Conservation (phyloP, 2,797 vertebrate species). For the Halcyon smyrnensis region DNA sequence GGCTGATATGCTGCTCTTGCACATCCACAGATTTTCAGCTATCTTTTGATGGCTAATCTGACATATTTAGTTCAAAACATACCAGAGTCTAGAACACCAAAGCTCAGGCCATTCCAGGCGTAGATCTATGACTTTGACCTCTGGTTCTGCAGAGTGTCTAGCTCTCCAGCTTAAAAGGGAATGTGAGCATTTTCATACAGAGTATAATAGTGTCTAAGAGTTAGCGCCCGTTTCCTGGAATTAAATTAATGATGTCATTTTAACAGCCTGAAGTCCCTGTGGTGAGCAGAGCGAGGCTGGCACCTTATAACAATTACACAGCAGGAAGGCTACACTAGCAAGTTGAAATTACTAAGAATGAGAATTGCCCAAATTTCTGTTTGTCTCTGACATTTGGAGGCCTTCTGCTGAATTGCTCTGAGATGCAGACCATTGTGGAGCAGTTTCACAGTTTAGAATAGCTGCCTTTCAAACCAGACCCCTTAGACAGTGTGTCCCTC, state of each 20-base stretch:
- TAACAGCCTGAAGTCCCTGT: not conserved
- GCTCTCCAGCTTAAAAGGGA: not conserved
- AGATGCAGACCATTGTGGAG: not conserved
- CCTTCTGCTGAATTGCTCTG: not conserved
- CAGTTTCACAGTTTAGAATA: not conserved
- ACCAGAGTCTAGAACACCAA: not conserved
- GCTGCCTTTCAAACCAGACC: not conserved
- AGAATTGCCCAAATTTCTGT: not conserved
- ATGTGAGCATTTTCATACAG: not conserved
- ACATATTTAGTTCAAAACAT: rapidly evolving
- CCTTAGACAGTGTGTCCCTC: not conserved
- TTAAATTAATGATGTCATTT: not conserved
- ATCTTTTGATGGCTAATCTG: not conserved
- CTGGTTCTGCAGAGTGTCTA: not conserved
- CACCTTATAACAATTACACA: not conserved
- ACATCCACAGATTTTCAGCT: not conserved
- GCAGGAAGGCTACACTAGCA: not conserved
- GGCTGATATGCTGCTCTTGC: not conserved
- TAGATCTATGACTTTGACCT: rapidly evolving
- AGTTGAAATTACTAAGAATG: not conserved
- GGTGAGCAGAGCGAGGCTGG: not conserved
- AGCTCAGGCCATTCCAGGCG: not conserved
- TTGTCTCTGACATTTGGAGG: not conserved
- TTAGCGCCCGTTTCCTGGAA: not conserved
- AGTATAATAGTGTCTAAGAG: not conserved